Evolutionary conservation across 2,888 invertebrate genomes (phyloP).

Genomic region (Neuroscelio doddi): DNA sequence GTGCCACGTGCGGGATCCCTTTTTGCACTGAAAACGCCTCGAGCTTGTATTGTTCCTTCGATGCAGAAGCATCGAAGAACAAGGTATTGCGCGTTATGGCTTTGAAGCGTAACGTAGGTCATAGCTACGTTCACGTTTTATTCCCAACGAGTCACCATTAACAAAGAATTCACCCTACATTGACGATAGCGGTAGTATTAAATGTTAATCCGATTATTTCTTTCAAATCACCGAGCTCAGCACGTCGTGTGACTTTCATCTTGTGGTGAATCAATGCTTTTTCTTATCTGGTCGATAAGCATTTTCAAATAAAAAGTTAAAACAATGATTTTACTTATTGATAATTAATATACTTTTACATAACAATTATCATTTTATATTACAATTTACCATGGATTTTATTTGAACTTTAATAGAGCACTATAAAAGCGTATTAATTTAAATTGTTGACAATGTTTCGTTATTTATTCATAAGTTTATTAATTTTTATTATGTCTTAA

Average conservation of each 20-base stretch:
- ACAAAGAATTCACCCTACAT: conserved; percentile 47
- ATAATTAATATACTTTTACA: too few species aligned
- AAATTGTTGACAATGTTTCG: too few species aligned
- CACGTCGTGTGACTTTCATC: conserved; percentile 42
- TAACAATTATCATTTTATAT: too few species aligned
- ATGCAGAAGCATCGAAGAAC: conserved; percentile 41
- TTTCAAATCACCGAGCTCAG: conserved; percentile 56
- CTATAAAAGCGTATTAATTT: too few species aligned
- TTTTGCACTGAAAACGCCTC: conserved; percentile 40
- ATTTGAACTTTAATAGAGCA: too few species aligned
- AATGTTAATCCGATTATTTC: conserved; percentile 61
- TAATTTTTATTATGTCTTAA: too few species aligned
- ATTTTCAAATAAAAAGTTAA: too few species aligned
- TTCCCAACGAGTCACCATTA: conserved; percentile 48
- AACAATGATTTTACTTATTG: too few species aligned
- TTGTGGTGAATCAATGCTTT: conserved; percentile 1
- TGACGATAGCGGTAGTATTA: conserved; percentile 53
- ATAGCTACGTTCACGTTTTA: conserved; percentile 46
- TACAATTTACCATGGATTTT: too few species aligned
- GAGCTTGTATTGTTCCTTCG: conserved; percentile 42
- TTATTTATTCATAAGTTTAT: too few species aligned
- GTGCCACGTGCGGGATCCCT: conserved; percentile 54
- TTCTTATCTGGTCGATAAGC: too few species aligned
- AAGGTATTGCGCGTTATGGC: conserved; percentile 43
- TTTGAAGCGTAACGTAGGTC: conserved; percentile 41